A percentile compares a stretch with the other conserved stretches of the same genome.
Conservation (phyloP, 2,888 invertebrate species). For the Limnephilus rhombicus region DNA sequence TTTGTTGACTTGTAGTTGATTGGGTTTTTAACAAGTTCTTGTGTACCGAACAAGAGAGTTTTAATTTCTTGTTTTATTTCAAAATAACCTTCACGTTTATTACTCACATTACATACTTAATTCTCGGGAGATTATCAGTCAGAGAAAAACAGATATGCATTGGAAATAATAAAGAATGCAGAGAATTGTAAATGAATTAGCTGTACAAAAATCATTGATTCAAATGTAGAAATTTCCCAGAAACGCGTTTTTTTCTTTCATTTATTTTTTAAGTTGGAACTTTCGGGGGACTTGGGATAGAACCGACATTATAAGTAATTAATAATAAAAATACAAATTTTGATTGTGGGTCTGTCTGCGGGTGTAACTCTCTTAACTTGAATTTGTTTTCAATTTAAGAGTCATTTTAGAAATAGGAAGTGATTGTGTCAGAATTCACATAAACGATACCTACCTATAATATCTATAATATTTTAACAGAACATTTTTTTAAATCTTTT, state of each 20-base stretch:
- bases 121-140: background rate
- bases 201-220: background rate
- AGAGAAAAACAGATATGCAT: background rate
- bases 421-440: too few species aligned
- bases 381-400: too few species aligned
- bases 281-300: background rate
- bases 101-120: constrained; percentile 6
- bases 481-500: too few species aligned
- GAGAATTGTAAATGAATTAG: background rate
- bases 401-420: too few species aligned
- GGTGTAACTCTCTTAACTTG: too few species aligned
- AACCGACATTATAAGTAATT: background rate
- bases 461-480: too few species aligned
- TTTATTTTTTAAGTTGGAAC: background rate
- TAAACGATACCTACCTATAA: too few species aligned
- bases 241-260: background rate
- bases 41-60: background rate
- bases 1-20: constrained; percentile 43
- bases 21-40: constrained; percentile 37
- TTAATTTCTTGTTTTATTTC: constrained; percentile 10
- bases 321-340: background rate
- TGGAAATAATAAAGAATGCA: background rate
- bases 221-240: background rate
- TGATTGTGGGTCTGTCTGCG: too few species aligned
- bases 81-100: background rate